These are phyloP conservation scores for Coccyzus lansbergi DNA, from an alignment of 2,797 vertebrate species.

Conservation along the genomic window DNA sequence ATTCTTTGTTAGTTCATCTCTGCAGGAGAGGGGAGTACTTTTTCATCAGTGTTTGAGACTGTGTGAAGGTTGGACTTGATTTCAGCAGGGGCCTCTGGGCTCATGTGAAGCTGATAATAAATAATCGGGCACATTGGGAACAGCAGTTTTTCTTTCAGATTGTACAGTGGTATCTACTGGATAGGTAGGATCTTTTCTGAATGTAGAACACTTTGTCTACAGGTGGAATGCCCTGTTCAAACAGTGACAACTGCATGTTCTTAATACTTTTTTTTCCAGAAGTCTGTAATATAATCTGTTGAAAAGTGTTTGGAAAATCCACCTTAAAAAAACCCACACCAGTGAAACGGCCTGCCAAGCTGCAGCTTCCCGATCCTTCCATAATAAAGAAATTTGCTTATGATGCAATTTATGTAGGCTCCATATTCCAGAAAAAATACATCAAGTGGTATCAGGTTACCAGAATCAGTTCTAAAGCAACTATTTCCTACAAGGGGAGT, in stretches of 20 bases:
- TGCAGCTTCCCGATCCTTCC: conserved; percentile 54
- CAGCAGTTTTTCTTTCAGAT: neutral
- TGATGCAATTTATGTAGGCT: conserved; percentile 37
- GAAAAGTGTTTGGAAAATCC: conserved; percentile 51
- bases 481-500: neutral
- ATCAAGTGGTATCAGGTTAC: conserved; percentile 49
- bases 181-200: neutral
- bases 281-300: neutral
- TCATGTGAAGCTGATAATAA: neutral
- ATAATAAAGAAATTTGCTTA: conserved; percentile 68
- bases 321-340: conserved; percentile 57
- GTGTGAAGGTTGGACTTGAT: neutral
- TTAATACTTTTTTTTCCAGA: neutral
- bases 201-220: neutral
- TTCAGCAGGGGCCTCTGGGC: neutral
- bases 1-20: neutral
- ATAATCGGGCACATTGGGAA: neutral
- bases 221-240: neutral
- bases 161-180: neutral
- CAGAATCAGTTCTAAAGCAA: conserved; percentile 49
- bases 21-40: neutral
- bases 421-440: conserved; percentile 68
- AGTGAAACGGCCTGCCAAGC: conserved; percentile 12
- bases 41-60: neutral
- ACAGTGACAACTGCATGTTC: neutral